Evolutionary conservation across 2,797 vertebrate genomes (phyloP), one percentile per base, ranked within the genome.

Genomic region (Gymnodraco acuticeps): DNA sequence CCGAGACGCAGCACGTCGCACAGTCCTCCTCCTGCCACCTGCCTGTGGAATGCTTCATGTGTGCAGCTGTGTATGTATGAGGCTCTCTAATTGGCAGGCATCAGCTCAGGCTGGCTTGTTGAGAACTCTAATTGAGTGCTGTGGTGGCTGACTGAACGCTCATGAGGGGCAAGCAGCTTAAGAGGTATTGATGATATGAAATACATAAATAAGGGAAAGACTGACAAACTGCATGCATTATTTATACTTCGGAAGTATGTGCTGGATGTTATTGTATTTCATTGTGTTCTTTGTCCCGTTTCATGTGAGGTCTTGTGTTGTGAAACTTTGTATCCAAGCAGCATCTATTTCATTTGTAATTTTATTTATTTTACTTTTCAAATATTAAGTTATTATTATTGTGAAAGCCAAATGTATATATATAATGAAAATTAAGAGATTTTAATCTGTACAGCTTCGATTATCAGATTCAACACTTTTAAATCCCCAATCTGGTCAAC

Each of bases 31-130:
- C 75, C 50, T 80, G 80, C 82, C 90, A 87, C 87, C 88, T 88
- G 89, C 82, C 76, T 67, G 65, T 62, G 87, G 89, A 91, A 91
- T 87, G 87, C 82, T 79, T 77, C 76, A 68, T 77, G 63, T 78
- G 79, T 82, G 86, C 89, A 89, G 91, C 88, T 87, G 87, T 78
- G 81, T 23, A 61, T 82, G 80, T 67, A 59, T 0, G 77, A 61
- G 62, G 51, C 52, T 58, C 64, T 77, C 61, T 88, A 90, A 90
- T 90, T 88, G 78, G 51, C 46, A 43, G 4, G 42, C 70, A 64
- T 61, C 64, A 48, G 68, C 82, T 83, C 80, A 77, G 68, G 58
- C 76, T 68, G 81, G 80, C 79, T 79, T 64, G 75, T 72, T 77
- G 80, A 55, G 87, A 81, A 56, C 77, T 80, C 62, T 85, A 79